Evolutionary conservation across 92 coral and sea anemone species (phyloP), one percentile per base, ranked within the genome.

Genomic region (Parazoanthus swiftii): DNA sequence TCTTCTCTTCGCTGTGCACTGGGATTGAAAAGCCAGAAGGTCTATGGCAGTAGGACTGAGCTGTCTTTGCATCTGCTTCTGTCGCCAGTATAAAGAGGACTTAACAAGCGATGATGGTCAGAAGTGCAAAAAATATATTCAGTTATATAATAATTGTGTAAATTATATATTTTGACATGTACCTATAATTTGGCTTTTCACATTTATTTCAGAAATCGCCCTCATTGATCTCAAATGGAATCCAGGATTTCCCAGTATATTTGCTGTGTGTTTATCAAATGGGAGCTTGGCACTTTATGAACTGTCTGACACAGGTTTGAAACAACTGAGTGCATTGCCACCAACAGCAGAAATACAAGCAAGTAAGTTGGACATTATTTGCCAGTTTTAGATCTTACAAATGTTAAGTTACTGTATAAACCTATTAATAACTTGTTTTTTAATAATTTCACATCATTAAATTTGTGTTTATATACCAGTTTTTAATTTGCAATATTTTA

Each of bases 231-330:
- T 96, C 36, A 86, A 88, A 16, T 96, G 99, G 99, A 96, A 95
- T 66, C 98, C 99, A 23, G 90, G 88, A 18, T 26, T 76, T 73
- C 63, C 88, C 75, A 90, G 88, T 42, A 37, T 81, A 54, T 92
- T 95, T 88, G 99, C 99, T n/a, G 90, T 91, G 33, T 92, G 98
- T 86, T 77, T 93, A 38, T 90, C 96, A 81, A 89, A 90, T 90
- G 99, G 99, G 16, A 82, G 91, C 50, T 85, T 95, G 48, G 14
- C 85, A 14, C 77, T 93, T 85, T 91, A 92, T 92, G 95, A 95
- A 37, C 77, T 95, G 88, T 91, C 90, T 8, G 92, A 91, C n/a
- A 89, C 88, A 6, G 86, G 85, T 56, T 68, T 93, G n/a, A 93
- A 79, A 48, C 90, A 81, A 72, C 58, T 84, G 39, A 92, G 90